Conservation (phyloP, 2,797 vertebrate genomes). For the Cynodonichthys magdalenae region DNA sequence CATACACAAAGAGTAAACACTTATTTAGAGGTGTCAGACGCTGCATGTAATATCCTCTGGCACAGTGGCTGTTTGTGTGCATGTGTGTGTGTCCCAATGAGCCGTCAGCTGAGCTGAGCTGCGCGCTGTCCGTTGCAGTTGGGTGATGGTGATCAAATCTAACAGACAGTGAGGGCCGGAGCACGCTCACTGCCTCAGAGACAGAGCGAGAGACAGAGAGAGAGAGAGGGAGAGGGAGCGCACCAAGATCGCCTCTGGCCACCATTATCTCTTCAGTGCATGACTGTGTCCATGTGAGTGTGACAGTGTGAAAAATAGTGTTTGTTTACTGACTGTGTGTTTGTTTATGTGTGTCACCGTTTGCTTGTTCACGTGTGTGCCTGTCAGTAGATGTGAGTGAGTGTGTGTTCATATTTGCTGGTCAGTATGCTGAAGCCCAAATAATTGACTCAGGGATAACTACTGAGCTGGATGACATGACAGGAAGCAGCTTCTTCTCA, state of each 20-base stretch:
- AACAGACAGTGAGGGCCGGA: slow-evolving; percentile 75
- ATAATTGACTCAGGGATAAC: slow-evolving; percentile 67
- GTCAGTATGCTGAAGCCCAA: slow-evolving; percentile 72
- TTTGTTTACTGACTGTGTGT: slow-evolving; percentile 71
- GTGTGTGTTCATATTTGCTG: slow-evolving; percentile 64
- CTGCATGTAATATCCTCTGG: slow-evolving; percentile 75
- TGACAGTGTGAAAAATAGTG: slow-evolving; percentile 77
- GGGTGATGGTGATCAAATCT: slow-evolving; percentile 79
- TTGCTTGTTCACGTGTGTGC: slow-evolving; percentile 52
- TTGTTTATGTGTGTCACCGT: slow-evolving; percentile 28
- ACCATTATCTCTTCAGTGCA: slow-evolving; percentile 78
- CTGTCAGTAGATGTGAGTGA: slow-evolving; percentile 57
- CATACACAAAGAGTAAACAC: slow-evolving; percentile 68
- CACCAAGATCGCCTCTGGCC: slow-evolving; percentile 74
- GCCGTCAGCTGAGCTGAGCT: slow-evolving; percentile 66
- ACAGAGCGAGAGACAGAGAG: too few species aligned
- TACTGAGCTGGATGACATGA: slow-evolving; percentile 65
- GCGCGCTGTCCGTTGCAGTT: slow-evolving; percentile 71
- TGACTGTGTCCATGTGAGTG: slow-evolving; percentile 76
- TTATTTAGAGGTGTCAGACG: slow-evolving; percentile 80
- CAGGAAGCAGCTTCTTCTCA: slow-evolving; percentile 37
- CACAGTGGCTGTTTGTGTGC: slow-evolving; percentile 55
- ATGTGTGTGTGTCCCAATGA: slow-evolving; percentile 52
- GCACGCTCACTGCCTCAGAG: slow-evolving; percentile 69
- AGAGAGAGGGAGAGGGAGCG: slow-evolving; percentile 49